Base-by-base conservation (phyloP, 2,797 vertebrate genomes). In the Protosalanx chinensis region DNA sequence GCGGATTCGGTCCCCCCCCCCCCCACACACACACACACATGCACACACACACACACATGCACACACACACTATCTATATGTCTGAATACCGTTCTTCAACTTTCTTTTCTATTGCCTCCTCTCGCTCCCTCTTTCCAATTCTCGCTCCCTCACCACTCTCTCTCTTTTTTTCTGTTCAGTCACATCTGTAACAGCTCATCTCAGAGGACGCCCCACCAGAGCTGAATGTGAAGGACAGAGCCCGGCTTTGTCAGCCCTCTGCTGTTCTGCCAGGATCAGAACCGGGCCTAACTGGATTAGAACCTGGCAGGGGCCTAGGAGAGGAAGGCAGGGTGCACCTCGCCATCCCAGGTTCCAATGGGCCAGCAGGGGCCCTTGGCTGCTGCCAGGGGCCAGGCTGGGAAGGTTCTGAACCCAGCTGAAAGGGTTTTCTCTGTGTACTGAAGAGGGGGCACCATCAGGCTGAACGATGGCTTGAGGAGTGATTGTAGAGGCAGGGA, bases 131-230 rank as follows among this genome's bases (percentile, higher is more conserved):
- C 20, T 49, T 5, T 6, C 18, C 20, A 6, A 2, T 6, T 7
- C 15, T 29, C 35, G 5, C 63, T 27, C 20, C 27, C 7, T 6
- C 16, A 13, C 10, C 79, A 76, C 77, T 27, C 75, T 72, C 10
- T 46, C 41, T 46, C 10, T 46, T 46, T 13, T 1, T 13, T 46
- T 13, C 41, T 46, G 10, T 46, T 3, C 41, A 3, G 10, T 46
- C 86, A 89, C 91, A 90, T 91, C 90, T 90, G 89, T 79, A 81
- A 89, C 79, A 88, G 87, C 85, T 91, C 89, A 87, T 16, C 51
- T 56, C 51, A 56, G 51, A 16, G 81, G 82, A 27, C 23, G 82
- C 81, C 79, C 85, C 82, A 73, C 79, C 41, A 46, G 85, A 87
- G 78, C 78, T 73, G 84, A 75, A 88, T 88, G 82, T 64, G 75